These are phyloP conservation scores for Anadara kagoshimensis DNA, from an alignment of 1,140 invertebrate genomes.

Conservation along the genomic window DNA sequence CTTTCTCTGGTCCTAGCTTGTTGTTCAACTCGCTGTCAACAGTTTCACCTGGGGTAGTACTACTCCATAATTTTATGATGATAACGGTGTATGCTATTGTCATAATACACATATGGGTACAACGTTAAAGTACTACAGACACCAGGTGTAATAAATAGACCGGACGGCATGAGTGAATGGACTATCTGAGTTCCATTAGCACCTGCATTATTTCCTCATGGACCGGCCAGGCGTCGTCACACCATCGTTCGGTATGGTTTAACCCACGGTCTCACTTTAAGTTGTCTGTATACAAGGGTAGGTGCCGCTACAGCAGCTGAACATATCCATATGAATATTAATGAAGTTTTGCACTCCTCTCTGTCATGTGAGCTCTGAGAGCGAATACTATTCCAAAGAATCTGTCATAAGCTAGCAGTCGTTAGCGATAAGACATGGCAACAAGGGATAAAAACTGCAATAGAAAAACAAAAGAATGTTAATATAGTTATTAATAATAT, in stretches of 20 bases:
- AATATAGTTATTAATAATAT: too few species aligned
- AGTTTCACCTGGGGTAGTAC: slow-evolving; percentile 55
- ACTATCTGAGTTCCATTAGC: slow-evolving; percentile 36
- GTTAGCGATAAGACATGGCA: slow-evolving; percentile 74
- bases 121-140: slow-evolving; percentile 73
- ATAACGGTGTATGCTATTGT: slow-evolving; percentile 73
- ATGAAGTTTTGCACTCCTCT: slow-evolving; percentile 64
- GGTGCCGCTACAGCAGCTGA: slow-evolving; percentile 70
- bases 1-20: slow-evolving; percentile 59
- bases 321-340: slow-evolving; percentile 73
- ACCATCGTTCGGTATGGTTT: slow-evolving; percentile 68
- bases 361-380: slow-evolving; percentile 65
- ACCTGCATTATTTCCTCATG: slow-evolving; percentile 10
- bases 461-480: slow-evolving; percentile 5
- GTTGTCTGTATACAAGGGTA: slow-evolving; percentile 61
- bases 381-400: slow-evolving; percentile 71
- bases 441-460: slow-evolving; percentile 74
- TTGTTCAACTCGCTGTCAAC: slow-evolving; percentile 49
- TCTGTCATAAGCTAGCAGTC: slow-evolving; percentile 75
- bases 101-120: slow-evolving; percentile 75
- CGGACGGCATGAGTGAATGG: slow-evolving; percentile 40
- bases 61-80: slow-evolving; percentile 66
- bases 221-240: slow-evolving; percentile 64
- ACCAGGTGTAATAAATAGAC: slow-evolving; percentile 72
- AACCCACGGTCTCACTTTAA: slow-evolving; percentile 57